Conservation (phyloP, 1,140 invertebrate genomes). For the Atta cephalotes region DNA sequence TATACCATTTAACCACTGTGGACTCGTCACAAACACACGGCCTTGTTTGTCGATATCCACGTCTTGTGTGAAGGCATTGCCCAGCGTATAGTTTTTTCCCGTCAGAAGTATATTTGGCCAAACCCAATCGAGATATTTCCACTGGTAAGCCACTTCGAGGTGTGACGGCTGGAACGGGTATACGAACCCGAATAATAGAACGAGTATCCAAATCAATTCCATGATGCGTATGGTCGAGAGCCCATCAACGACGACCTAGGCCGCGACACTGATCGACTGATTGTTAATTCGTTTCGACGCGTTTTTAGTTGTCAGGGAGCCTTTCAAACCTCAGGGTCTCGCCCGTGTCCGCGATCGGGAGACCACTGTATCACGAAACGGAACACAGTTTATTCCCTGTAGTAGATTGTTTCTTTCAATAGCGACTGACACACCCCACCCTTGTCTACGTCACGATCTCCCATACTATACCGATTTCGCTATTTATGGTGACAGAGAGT, state of each 20-base stretch:
- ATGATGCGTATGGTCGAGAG: conserved; percentile 22
- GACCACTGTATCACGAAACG: conserved; percentile 73
- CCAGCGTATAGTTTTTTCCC: conserved; percentile 80
- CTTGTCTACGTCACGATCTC: conserved; percentile 55
- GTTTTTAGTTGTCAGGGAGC: conserved; percentile 16
- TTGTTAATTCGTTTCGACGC: conserved; percentile 38
- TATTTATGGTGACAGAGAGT: conserved; percentile 74
- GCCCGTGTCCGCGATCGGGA: conserved; percentile 70
- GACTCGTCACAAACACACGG: conserved; percentile 84
- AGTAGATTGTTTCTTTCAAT: conserved; percentile 45
- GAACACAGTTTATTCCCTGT: conserved; percentile 73
- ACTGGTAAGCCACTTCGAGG: conserved; percentile 80
- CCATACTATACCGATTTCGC: conserved; percentile 67
- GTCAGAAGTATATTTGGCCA: conserved; percentile 78
- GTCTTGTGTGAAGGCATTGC: conserved; percentile 83
- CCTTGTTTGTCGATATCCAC: conserved; percentile 82
- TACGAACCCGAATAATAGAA: conserved; percentile 30
- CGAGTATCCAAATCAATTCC: conserved; percentile 31
- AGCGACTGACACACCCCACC: conserved; percentile 71
- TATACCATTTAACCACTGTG: conserved; percentile 84
- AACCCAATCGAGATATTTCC: conserved; percentile 84
- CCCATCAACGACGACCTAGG: background rate
- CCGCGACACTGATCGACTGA: conserved; percentile 41
- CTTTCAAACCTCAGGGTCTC: conserved; percentile 42
- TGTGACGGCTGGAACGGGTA: conserved; percentile 5